Base-by-base conservation (phyloP, 2,113 vertebrate genomes). In the Stomatorhinus ivindoensis region DNA sequence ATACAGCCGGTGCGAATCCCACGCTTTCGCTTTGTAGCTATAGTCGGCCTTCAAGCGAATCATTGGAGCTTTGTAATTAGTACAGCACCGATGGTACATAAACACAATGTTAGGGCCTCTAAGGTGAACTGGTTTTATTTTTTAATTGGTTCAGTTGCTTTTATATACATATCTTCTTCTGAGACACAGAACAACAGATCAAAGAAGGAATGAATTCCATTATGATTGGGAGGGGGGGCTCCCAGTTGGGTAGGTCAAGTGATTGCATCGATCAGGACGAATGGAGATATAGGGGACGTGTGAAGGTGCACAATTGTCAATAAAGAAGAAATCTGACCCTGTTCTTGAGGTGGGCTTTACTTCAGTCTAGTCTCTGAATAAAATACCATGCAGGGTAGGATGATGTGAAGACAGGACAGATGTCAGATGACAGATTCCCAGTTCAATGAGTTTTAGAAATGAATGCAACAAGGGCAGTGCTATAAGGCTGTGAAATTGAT, bases 201-300 rank as follows among this genome's bases (percentile, higher is more conserved):
- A 85, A 85, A 85, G 35, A 27, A 89, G 61, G 61, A 69, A 69
- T 31, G 61, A 69, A 31, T 69, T 31, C 61, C 61, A 48, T 42
- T 53, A 91, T 87, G 87, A 86, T 89, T 92, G 89, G 91, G 88
- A 86, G 88, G 91, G 91, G 48, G 90, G 91, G 85, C 87, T 89
- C 90, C 82, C 91, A 92, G 90, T 91, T 90, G 91, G 80, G 65
- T 19, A 80, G 91, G 91, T 92, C 90, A 93, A 90, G 55, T 88
- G 92, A 90, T 91, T 83, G 92, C 65, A 80, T 88, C 87, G 80
- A 69, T 89, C 83, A 65, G 82, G 90, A 88, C 55, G 88, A 90
- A 91, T 86, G 91, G 73, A 27, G 31, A 9, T 15, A 86, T 44
- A 61, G 35, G 19, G 35, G 73, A 87, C 27, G 15, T 39, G 46